Conservation (phyloP, 2,888 invertebrate genomes). For the Chymomyza procnemis region DNA sequence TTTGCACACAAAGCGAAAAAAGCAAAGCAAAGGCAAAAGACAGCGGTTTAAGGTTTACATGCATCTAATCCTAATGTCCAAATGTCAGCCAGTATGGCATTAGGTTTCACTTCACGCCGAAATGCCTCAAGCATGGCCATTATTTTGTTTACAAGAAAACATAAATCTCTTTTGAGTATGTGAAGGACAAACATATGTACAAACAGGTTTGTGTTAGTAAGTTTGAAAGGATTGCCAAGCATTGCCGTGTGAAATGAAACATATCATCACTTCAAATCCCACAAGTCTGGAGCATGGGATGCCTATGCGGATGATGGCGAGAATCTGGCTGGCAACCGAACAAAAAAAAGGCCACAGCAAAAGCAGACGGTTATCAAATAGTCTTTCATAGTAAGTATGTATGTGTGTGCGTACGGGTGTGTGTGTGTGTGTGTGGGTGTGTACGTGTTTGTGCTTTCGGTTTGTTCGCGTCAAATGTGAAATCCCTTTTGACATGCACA, state of each 20-base stretch:
- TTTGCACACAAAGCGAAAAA: slow-evolving; percentile 9
- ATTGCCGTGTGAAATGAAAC: slow-evolving; percentile 71
- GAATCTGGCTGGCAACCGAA: slow-evolving; percentile 20
- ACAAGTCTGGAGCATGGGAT: slow-evolving; percentile 46
- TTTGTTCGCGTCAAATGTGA: slow-evolving; percentile 71
- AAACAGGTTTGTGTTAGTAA: slow-evolving; percentile 52
- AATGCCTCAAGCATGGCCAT: slow-evolving; percentile 24
- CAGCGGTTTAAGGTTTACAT: slow-evolving; percentile 22
- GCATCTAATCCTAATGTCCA: slow-evolving; percentile 59
- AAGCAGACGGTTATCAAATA: slow-evolving; percentile 25
- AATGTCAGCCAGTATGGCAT: slow-evolving; percentile 17
- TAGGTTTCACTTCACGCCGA: slow-evolving; percentile 4
- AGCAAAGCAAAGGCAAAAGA: slow-evolving; percentile 13
- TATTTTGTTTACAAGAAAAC: slow-evolving; percentile 71
- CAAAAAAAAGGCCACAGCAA: slow-evolving; percentile 19
- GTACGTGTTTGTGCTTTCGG: slow-evolving; percentile 40
- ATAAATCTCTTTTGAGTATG: slow-evolving; percentile 58
- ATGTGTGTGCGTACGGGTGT: slow-evolving; percentile 10
- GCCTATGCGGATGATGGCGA: slow-evolving; percentile 24
- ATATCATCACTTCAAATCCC: slow-evolving; percentile 66
- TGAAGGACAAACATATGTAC: neutral
- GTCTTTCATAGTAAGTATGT: slow-evolving; percentile 14
- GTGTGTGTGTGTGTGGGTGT: slow-evolving; percentile 16
- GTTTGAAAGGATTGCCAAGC: slow-evolving; percentile 64
- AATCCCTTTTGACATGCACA: slow-evolving; percentile 69